Evolutionary conservation across 2,888 invertebrate genomes (phyloP).

Genomic region (Tiliacea citrago): DNA sequence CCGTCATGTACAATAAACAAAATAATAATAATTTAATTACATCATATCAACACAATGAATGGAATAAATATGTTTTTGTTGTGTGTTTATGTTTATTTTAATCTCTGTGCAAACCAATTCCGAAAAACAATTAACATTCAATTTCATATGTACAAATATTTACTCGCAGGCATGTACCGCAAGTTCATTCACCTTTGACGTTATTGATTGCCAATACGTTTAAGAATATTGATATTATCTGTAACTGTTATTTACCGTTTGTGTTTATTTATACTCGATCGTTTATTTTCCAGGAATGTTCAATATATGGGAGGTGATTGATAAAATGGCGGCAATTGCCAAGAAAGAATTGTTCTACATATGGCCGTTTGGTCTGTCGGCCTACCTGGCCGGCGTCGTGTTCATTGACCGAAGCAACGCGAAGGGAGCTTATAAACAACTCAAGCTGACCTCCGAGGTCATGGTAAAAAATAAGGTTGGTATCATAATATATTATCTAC

Average conservation of each 20-base stretch:
- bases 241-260: conserved; percentile 10
- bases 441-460: conserved; percentile 85
- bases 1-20: background rate
- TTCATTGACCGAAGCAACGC: conserved; percentile 91
- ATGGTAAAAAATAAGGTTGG: conserved; percentile 85
- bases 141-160: conserved; percentile 24
- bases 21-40: background rate
- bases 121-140: conserved; percentile 31
- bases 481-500: conserved; percentile 71
- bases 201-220: conserved; percentile 37
- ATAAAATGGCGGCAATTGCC: conserved; percentile 91
- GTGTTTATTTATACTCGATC: conserved; percentile 8
- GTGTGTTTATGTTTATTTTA: conserved; percentile 16
- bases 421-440: conserved; percentile 88
- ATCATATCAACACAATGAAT: conserved; percentile 6
- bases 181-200: conserved; percentile 38
- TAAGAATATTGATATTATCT: conserved; percentile 40
- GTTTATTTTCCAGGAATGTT: conserved; percentile 88
- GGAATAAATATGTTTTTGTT: conserved; percentile 3
- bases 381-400: conserved; percentile 92
- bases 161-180: background rate
- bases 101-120: conserved; percentile 26
- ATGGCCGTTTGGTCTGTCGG: conserved; percentile 91
- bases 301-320: conserved; percentile 90
- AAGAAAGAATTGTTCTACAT: conserved; percentile 92